phyloP scores from a whole-genome alignment of 2,113 vertebrate genomes.

The Trematocara macrostoma region DNA sequence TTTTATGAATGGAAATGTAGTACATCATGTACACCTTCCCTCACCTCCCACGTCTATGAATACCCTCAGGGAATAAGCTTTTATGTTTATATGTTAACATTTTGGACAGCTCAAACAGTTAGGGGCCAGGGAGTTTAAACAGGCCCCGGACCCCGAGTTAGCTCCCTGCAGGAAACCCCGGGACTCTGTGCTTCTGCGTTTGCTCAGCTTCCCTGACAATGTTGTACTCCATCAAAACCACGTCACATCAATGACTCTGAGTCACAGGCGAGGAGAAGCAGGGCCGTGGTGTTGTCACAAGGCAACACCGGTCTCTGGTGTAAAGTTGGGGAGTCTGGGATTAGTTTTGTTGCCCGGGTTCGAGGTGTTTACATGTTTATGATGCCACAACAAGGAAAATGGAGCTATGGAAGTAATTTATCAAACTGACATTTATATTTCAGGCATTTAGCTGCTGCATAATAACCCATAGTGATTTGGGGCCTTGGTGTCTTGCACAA shows the following conservation, averaged over 20 bases:
- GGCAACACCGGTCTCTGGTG: conserved; percentile 12
- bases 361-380: conserved; percentile 39
- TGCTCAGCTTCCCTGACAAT: conserved; percentile 38
- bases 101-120: conserved; percentile 16
- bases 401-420: background rate
- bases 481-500: background rate
- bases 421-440: background rate
- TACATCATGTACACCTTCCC: background rate
- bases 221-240: conserved; percentile 23
- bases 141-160: background rate
- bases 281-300: background rate
- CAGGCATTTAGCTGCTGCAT: background rate
- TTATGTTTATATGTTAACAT: conserved; percentile 21
- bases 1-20: background rate
- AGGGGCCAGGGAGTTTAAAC: conserved; percentile 40
- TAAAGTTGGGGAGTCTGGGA: conserved; percentile 32
- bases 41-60: background rate
- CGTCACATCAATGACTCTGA: conserved; percentile 37
- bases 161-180: conserved; percentile 37
- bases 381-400: background rate
- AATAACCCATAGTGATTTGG: background rate
- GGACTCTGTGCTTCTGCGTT: conserved; percentile 36
- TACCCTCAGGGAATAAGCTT: background rate
- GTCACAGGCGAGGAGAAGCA: conserved; percentile 46
- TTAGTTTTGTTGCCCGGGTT: conserved; percentile 35